A percentile compares a stretch with the other conserved stretches of the same genome.
Evolutionary conservation across 30 jellyfish, hydroid and myxozoan species (phyloP).

Genomic region (Pseudorhiza aurosa): DNA sequence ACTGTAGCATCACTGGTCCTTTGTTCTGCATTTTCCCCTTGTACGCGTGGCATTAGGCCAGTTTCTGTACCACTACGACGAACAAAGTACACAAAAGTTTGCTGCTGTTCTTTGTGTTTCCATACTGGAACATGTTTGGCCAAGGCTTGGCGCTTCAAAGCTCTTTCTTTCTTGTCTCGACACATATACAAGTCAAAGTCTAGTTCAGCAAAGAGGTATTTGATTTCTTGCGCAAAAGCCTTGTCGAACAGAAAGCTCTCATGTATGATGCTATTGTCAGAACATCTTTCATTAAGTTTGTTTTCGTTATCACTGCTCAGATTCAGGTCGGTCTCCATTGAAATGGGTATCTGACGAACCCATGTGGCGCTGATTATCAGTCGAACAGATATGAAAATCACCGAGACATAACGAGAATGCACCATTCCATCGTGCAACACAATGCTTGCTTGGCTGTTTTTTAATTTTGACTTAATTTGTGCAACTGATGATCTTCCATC

Average conservation of each 20-base stretch:
- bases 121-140: neutral
- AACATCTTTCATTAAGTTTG: neutral
- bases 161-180: slow-evolving; percentile 15
- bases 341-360: slow-evolving; percentile 5
- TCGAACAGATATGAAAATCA: slow-evolving; percentile 20
- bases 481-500: neutral
- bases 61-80: neutral
- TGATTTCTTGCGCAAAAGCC: slow-evolving; percentile 69
- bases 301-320: neutral
- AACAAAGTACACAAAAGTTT: slow-evolving; percentile 12
- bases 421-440: too few relatives aligned
- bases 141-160: neutral
- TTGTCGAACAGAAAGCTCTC: slow-evolving; percentile 36
- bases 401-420: slow-evolving; percentile 14
- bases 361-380: slow-evolving; percentile 38
- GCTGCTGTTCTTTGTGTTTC: neutral
- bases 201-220: slow-evolving; percentile 50
- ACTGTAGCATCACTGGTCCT: neutral
- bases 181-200: slow-evolving; percentile 70
- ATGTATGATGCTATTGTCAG: neutral
- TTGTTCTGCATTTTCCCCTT: too few relatives aligned
- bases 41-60: neutral
- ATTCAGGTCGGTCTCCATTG: neutral
- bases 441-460: too few relatives aligned
- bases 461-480: neutral